Evolutionary conservation across 1,140 invertebrate genomes (phyloP).

Genomic region (Euschistus heros): DNA sequence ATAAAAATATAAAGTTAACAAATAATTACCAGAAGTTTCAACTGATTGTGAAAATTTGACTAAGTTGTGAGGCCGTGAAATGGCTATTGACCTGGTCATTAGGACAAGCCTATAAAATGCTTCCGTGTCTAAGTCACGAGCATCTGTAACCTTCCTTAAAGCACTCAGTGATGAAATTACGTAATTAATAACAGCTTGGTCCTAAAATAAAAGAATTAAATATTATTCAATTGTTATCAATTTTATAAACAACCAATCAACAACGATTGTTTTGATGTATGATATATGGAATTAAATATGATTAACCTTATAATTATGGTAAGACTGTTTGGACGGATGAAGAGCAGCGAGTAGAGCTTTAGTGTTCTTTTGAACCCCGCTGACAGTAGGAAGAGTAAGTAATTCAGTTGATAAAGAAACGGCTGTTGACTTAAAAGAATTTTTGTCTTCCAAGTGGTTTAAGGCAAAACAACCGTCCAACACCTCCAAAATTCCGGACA

Average conservation of each 20-base stretch:
- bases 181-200: constrained; percentile 69
- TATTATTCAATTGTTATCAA: neutral
- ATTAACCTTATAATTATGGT: constrained; percentile 72
- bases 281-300: neutral
- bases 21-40: neutral
- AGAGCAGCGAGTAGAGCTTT: constrained; percentile 72
- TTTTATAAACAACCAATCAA: neutral
- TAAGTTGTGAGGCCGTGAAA: constrained; percentile 69
- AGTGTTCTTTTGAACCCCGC: constrained; percentile 62
- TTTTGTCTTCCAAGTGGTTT: constrained; percentile 36
- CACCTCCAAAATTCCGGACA: constrained; percentile 62
- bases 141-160: constrained; percentile 44
- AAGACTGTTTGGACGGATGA: constrained; percentile 55
- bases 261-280: neutral
- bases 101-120: constrained; percentile 79
- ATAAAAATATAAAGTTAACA: too few species aligned
- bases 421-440: constrained; percentile 42
- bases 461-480: constrained; percentile 55
- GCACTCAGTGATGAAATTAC: constrained; percentile 57
- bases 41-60: constrained; percentile 51
- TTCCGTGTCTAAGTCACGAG: constrained; percentile 73
- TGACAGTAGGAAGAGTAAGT: constrained; percentile 71
- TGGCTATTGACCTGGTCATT: constrained; percentile 73
- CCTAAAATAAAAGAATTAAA: constrained; percentile 37
- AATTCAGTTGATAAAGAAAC: constrained; percentile 65